Base-by-base conservation (phyloP, 2,888 invertebrate species). In the Leptinotarsa peninsularis region DNA sequence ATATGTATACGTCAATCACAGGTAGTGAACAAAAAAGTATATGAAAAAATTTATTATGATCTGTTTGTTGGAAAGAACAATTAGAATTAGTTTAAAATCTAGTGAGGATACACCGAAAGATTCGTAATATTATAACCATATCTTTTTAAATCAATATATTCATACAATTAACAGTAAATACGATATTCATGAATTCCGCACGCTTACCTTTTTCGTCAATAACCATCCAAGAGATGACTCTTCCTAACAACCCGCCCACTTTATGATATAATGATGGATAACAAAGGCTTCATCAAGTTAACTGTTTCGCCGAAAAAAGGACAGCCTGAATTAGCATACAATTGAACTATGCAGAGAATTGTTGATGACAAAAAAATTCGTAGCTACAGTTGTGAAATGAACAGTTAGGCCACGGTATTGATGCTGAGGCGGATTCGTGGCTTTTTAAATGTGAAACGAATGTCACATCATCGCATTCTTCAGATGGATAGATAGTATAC, bases 301-400 rank as follows among this genome's bases (percentile, higher is more conserved):
- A 75, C 73, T 71, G 77, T 75, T 78, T 71, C 71, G 73, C 58
- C 70, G 70, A 75, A 73, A 67, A 76, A 71, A 78, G 70, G 71
- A 72, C 75, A 71, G 68, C 68, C 71, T 66, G 68, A 68, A 78
- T 78, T 78, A 72, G 70, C 77, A 78, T 78, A 78, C 77, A 78
- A 78, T 78, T 54, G 75, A 73, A 71, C 71, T 67, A 76, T 76
- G 73, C 76, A 58, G 18, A 70, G 63, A 18, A 73, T 68, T 67
- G 49, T 71, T 76, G 73, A 74, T 74, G 76, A 63, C 74, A 76
- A 76, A 76, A 27, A 76, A 76, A 76, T 72, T 70, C 49, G 58
- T 70, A 70, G 58, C 70, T 70, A 70, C 70, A 70, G 58, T 58
- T 52, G 58, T 54, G 63, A 63, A 58, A 70, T 70, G 49, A 70